Conservation (phyloP, 2,888 invertebrate genomes). For the Drosophila algonquin region DNA sequence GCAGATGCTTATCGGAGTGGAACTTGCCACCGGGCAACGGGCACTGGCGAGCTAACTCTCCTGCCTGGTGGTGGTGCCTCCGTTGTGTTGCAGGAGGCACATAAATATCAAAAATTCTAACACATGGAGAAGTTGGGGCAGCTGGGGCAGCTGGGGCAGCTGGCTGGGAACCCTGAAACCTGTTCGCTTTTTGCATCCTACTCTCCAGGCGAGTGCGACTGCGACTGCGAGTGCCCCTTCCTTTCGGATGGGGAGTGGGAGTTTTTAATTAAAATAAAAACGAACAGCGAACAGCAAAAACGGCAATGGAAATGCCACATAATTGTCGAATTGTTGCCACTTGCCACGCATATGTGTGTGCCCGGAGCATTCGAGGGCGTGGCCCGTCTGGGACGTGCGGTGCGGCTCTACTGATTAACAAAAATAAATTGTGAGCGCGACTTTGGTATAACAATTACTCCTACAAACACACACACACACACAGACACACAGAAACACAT, state of each 20-base stretch:
- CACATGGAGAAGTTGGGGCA: conserved; percentile 18
- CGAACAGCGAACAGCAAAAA: conserved; percentile 21
- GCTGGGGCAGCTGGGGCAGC: conserved; percentile 18
- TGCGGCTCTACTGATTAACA: conserved; percentile 57
- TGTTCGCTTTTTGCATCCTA: conserved; percentile 45
- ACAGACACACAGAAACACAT: no score
- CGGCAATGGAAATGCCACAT: conserved; percentile 38
- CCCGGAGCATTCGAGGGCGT: conserved; percentile 16
- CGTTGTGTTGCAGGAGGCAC: conserved; percentile 32
- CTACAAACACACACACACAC: conserved; percentile 7
- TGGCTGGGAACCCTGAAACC: conserved; percentile 42
- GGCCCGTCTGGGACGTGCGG: conserved; percentile 14
- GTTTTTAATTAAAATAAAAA: conserved; percentile 69
- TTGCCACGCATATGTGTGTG: conserved; percentile 23
- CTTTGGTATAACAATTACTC: conserved; percentile 56
- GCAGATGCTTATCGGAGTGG: conserved; percentile 49
- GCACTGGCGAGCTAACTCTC: conserved; percentile 30
- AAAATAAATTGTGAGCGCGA: conserved; percentile 58
- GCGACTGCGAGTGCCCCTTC: background rate
- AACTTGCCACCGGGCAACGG: conserved; percentile 40
- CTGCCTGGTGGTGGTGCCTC: background rate
- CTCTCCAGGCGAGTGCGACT: background rate
- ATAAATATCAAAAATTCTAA: conserved; percentile 67
- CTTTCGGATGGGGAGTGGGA: background rate
- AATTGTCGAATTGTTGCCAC: conserved; percentile 51